Evolutionary conservation across 2,888 invertebrate species (phyloP).

Genomic region (Serrognathus titanus): DNA sequence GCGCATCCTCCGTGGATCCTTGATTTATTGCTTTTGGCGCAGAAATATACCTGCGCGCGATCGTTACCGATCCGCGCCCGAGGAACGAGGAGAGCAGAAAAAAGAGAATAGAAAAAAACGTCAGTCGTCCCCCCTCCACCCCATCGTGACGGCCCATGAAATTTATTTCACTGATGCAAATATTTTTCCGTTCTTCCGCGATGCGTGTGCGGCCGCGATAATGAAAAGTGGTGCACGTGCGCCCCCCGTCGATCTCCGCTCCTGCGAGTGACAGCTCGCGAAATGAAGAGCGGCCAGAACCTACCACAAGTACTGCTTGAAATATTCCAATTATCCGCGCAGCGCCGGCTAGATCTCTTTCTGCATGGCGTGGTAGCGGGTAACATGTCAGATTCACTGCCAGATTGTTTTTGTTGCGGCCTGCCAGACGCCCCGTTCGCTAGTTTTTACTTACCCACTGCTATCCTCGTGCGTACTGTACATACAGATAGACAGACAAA

Average conservation of each 20-base stretch:
- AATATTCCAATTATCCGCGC: conserved; percentile 27
- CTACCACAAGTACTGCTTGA: conserved; percentile 32
- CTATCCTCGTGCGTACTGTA: too few species aligned
- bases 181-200: conserved; percentile 6
- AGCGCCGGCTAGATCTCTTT: conserved; percentile 2
- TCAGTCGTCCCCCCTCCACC: too few species aligned
- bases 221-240: conserved; percentile 27
- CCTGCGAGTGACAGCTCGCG: conserved; percentile 34
- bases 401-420: too few species aligned
- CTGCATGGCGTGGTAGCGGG: background rate
- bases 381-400: background rate
- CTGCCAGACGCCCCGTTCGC: too few species aligned
- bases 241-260: conserved; percentile 24
- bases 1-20: conserved; percentile 13
- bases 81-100: too few species aligned
- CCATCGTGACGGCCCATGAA: too few species aligned
- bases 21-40: conserved; percentile 19
- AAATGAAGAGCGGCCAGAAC: conserved; percentile 34
- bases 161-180: background rate
- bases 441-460: too few species aligned
- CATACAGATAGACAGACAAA: too few species aligned
- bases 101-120: too few species aligned
- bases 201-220: conserved; percentile 20
- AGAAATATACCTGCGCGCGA: conserved; percentile 8
- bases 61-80: too few species aligned